phyloP scores from a whole-genome alignment of 1,140 invertebrate species.

The Penaeus chinensis region DNA sequence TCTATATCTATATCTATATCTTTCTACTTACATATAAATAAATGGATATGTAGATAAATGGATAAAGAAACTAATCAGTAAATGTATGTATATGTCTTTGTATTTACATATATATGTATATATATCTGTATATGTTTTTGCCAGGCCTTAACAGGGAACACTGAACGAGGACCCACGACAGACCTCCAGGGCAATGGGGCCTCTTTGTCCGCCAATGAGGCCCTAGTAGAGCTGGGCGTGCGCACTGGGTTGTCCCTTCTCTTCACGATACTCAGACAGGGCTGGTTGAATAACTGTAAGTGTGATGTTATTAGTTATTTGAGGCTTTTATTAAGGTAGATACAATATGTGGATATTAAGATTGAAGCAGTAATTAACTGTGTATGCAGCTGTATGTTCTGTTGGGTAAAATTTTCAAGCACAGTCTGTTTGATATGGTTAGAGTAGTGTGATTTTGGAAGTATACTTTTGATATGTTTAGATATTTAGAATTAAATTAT shows the following conservation, averaged over 20 bases:
- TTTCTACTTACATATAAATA: no score
- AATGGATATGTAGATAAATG: no score
- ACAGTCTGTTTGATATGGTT: background rate
- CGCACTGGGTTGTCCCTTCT: conserved; percentile 75
- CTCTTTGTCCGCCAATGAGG: conserved; percentile 70
- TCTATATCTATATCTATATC: no score
- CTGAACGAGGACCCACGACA: conserved; percentile 29
- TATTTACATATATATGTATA: background rate
- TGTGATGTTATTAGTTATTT: background rate
- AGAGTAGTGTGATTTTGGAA: background rate
- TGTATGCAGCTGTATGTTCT: background rate
- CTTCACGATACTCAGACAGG: conserved; percentile 75
- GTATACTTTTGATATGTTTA: no score
- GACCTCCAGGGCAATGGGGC: conserved; percentile 30
- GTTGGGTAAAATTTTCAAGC: background rate
- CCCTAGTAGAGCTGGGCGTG: conserved; percentile 76
- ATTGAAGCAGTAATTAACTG: background rate
- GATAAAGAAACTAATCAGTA: no score
- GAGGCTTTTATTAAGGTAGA: background rate
- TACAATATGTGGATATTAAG: background rate
- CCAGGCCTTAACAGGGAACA: conserved; percentile 36
- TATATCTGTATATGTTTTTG: background rate
- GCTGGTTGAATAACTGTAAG: conserved; percentile 69
- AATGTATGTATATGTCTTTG: no score
- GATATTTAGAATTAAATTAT: background rate